Evolutionary conservation across 2,113 vertebrate genomes (phyloP).

Genomic region (Gasterosteus aculeatus): DNA sequence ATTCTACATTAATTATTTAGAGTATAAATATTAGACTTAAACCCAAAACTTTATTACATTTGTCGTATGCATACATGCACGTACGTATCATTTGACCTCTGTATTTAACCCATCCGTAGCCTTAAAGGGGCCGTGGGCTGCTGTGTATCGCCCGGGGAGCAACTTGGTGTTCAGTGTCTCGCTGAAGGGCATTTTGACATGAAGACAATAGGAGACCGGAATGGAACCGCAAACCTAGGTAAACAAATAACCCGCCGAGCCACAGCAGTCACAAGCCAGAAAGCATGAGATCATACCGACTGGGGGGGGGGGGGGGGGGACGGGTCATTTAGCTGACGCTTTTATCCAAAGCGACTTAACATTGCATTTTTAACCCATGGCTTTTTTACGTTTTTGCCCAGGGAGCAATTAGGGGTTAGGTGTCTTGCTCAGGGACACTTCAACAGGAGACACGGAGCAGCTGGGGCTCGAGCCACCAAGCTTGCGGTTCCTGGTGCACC

Average conservation of each 20-base stretch:
- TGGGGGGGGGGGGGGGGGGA: neutral
- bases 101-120: neutral
- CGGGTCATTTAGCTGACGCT: no score
- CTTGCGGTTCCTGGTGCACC: no score
- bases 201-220: neutral
- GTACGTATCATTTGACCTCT: neutral
- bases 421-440: no score
- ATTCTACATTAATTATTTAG: conserved; percentile 44
- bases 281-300: neutral
- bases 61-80: no score
- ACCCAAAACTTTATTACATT: neutral
- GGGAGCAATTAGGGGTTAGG: no score
- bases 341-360: no score
- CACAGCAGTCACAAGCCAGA: neutral
- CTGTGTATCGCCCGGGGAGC: neutral
- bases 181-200: neutral
- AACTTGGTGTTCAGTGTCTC: neutral
- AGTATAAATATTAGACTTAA: conserved; percentile 9
- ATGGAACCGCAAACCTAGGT: neutral
- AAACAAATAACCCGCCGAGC: neutral
- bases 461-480: no score
- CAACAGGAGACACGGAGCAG: no score
- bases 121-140: neutral
- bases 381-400: no score
- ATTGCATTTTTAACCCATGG: no score